Conservation (phyloP, 2,888 invertebrate species). For the Ametastegia equiseti region DNA sequence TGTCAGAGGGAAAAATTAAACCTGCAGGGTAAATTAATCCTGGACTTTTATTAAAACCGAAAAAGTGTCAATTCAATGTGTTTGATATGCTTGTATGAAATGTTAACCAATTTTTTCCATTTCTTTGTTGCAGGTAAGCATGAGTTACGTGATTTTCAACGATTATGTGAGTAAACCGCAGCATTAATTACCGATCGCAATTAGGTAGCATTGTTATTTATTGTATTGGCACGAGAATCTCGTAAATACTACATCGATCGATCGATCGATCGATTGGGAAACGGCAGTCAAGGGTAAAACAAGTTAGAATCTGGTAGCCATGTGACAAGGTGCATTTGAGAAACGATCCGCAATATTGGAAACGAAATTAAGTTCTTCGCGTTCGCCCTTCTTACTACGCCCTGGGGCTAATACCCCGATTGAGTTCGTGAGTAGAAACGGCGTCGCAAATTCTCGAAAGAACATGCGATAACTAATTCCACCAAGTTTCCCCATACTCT, state of each 20-base stretch:
- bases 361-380: not conserved
- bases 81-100: no score
- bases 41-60: no score
- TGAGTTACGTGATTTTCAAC: not conserved
- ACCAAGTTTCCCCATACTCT: constrained; percentile 27
- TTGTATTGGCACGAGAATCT: constrained; percentile 28
- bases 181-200: not conserved
- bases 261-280: not conserved
- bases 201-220: not conserved
- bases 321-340: not conserved
- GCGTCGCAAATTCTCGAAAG: not conserved
- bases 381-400: not conserved
- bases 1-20: constrained; percentile 21
- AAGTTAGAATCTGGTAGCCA: not conserved
- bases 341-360: not conserved
- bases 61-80: no score
- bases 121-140: constrained; percentile 60
- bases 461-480: constrained; percentile 48
- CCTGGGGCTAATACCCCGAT: not conserved
- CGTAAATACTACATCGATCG: no score
- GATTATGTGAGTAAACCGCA: not conserved
- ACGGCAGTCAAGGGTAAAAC: not conserved
- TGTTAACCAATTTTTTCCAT: not conserved
- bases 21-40: no score
- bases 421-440: not conserved